Conservation (phyloP, 2,113 vertebrate genomes). For the Ochotona curzoniae region DNA sequence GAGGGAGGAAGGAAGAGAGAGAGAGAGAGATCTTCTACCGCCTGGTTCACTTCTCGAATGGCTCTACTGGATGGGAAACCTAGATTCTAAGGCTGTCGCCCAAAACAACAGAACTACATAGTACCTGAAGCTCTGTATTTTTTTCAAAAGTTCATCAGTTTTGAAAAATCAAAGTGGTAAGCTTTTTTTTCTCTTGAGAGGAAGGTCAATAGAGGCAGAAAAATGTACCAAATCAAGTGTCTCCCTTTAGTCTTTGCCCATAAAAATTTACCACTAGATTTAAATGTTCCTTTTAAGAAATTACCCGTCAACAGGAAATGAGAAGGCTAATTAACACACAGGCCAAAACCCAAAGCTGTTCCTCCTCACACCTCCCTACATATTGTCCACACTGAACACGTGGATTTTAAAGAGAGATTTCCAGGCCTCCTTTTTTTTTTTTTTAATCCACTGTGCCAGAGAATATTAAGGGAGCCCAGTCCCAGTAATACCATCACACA, state of each 20-base stretch:
- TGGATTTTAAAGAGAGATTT: background rate
- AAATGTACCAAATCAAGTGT: background rate
- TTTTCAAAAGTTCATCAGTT: background rate
- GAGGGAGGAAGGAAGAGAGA: too few species aligned
- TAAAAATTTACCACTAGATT: background rate
- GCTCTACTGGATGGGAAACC: too few species aligned
- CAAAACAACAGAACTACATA: background rate
- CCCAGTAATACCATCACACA: background rate
- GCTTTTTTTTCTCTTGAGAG: background rate
- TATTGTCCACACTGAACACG: background rate
- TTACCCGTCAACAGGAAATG: background rate
- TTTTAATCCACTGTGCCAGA: background rate
- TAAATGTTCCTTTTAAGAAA: background rate
- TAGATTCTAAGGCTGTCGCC: background rate
- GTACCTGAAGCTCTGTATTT: background rate
- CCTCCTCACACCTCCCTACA: background rate
- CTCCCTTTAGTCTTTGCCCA: too few species aligned
- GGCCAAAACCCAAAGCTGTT: background rate
- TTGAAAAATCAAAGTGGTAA: background rate
- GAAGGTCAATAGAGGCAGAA: background rate
- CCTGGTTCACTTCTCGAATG: too few species aligned
- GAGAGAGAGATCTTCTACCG: too few species aligned
- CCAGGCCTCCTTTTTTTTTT: background rate
- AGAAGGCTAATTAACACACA: background rate
- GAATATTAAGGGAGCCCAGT: slow-evolving; percentile 21